Base-by-base conservation (phyloP, 2,797 vertebrate genomes). In the Poecilia gillii region DNA sequence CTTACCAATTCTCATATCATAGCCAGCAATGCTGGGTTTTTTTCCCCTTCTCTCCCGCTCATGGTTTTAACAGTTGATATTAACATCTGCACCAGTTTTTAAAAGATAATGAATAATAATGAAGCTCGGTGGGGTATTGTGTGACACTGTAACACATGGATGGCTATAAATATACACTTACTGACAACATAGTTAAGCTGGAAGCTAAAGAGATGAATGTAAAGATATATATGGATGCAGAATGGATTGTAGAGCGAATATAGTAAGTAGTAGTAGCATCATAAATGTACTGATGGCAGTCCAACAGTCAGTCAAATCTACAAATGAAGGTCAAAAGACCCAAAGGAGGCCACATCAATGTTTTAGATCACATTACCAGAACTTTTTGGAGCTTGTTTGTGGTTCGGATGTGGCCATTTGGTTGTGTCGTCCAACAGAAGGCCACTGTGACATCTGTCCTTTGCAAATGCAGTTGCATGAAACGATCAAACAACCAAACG, bases 1-100 rank as follows among this genome's bases (percentile, higher is more conserved):
- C 95, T 94, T 94, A 94, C 93, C 92, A 88, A 93, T 94, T 93
- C 95, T 94, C 94, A 89, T 95, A 93, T 95, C 96, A 94, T 90
- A 93, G 89, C 90, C 82, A 43, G 81, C 82, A 82, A 88, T 93
- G 96, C 94, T 94, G 95, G 95, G 0, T 0, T 90, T 88, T 90
- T 90, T 86, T 87, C 80, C 84, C 86, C 59, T 39, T 57, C 46
- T 59, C 0, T 57, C 45, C 18, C 49, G 3, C 33, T 43, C 9
- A 78, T 93, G 91, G 90, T 91, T 94, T 89, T 89, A 87, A 93
- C 89, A 79, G 91, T 87, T 95, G 94, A 95, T 93, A 93, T 86
- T 93, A 94, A 93, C 92, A 94, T 90, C 86, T 76, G 80, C 83
- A 73, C 47, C 78, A 79, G 83, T 85, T 85, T 80, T 89, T 91